A percentile compares a stretch with the other conserved stretches of the same genome.
Conservation (phyloP, 2,888 invertebrate species). For the Hirtodrosophila cameraria region DNA sequence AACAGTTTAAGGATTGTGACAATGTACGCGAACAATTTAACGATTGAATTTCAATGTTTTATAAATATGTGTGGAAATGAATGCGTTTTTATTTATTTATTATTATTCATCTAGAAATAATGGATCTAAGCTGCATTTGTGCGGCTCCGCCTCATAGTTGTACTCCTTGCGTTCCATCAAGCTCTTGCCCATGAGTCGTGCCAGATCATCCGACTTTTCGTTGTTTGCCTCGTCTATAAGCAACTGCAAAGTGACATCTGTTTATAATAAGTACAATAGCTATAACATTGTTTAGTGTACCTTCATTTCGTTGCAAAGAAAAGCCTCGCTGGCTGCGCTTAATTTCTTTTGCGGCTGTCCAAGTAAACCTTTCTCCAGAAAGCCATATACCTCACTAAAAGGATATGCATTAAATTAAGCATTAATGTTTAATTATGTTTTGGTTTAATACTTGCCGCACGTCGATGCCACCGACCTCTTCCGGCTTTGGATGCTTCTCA, state of each 20-base stretch:
- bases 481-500: too few species aligned
- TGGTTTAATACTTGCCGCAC: too few species aligned
- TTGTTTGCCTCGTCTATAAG: constrained; percentile 76
- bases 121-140: too few species aligned
- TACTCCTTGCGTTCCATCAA: too few species aligned
- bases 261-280: background rate
- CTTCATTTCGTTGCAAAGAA: constrained; percentile 75
- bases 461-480: too few species aligned
- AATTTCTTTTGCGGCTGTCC: too few species aligned
- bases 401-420: background rate
- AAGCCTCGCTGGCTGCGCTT: constrained; percentile 62
- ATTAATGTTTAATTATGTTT: background rate
- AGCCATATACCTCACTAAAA: constrained; percentile 75
- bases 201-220: constrained; percentile 56
- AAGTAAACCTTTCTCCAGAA: constrained; percentile 78
- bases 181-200: constrained; percentile 46
- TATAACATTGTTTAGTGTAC: constrained; percentile 40
- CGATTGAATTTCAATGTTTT: too few species aligned
- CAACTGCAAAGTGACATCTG: too few species aligned
- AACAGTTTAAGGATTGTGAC: constrained; percentile 50
- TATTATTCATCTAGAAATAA: too few species aligned
- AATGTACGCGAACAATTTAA: constrained; percentile 65
- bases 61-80: too few species aligned
- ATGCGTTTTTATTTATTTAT: too few species aligned
- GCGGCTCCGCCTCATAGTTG: too few species aligned